Evolutionary conservation across 1,140 invertebrate species (phyloP).

Genomic region (Bacillus rossius): DNA sequence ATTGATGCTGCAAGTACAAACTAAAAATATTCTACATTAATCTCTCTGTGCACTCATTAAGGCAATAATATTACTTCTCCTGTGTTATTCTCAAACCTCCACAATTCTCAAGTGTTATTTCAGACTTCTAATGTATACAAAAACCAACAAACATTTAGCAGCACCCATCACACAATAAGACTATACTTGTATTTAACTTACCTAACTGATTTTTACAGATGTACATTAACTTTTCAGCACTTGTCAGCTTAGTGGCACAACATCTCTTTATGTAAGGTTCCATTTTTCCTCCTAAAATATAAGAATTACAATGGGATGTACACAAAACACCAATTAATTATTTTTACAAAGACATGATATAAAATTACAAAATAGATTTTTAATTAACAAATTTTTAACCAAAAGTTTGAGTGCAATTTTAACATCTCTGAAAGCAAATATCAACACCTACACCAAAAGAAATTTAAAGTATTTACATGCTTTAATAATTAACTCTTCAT

Average conservation of each 20-base stretch:
- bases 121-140: no score
- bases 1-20: no score
- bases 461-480: no score
- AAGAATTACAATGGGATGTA: constrained; percentile 15
- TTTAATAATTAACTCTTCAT: no score
- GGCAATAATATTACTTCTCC: no score
- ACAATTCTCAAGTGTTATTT: no score
- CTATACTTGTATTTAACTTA: constrained; percentile 38
- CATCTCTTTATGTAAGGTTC: constrained; percentile 93
- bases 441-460: no score
- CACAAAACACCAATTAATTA: background rate
- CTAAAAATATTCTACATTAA: no score
- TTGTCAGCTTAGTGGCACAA: constrained; percentile 84
- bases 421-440: background rate
- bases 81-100: no score
- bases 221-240: constrained; percentile 97
- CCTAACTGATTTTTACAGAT: constrained; percentile 98
- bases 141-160: constrained; percentile 10
- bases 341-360: background rate
- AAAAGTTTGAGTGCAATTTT: background rate
- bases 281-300: constrained; percentile 75
- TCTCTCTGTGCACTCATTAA: no score
- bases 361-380: background rate
- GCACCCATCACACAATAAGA: no score
- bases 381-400: background rate